Evolutionary conservation across 2,888 invertebrate genomes (phyloP), one percentile per base, ranked within the genome.

Genomic region (Ariolimax columbianus): DNA sequence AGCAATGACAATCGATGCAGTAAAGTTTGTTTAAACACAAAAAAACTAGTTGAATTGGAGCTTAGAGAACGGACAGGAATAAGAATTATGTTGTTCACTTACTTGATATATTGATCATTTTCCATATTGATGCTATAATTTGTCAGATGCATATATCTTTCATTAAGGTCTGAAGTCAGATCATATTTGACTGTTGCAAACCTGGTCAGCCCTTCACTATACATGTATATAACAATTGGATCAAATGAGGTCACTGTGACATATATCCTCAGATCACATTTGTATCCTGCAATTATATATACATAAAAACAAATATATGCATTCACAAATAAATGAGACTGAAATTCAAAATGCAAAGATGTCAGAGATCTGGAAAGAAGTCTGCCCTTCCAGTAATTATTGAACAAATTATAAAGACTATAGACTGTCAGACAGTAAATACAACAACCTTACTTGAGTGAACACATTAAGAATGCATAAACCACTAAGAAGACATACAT

Each of bases 71-170:
- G 3, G 23, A 55, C 19, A 55, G 23, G 40, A 75, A 47, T n/a
- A 47, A 30, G 2, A 75, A 11, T 30, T 26, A 38, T 72, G 40
- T 23, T 2, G 47, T 33, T 40, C 3, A 77, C 55, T 59, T 43
- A 80, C 73, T 66, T 97, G 91, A 98, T 97, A 94, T 98, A 99
- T 95, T 98, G 97, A 84, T 97, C 97, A 94, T 97, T 98, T 93
- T 98, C 98, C 94, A 98, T 99, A 95, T 99, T 99, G 93, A 99
- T 97, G 95, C 98, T 98, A 95, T 99, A 99, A 95, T 99, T 99
- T 92, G 99, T 99, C 30, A 99, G 96, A 94, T 99, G 99, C 97
- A 98, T 98, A 94, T 97, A 98, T 0, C 97, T 97, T 94, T 97
- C 98, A 96, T 97, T 88, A 43, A 94, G 91, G 84, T 90, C 90